These are phyloP conservation scores for Daphoenositta chrysoptera DNA, from an alignment of 2,113 vertebrate genomes.

Conservation along the genomic window DNA sequence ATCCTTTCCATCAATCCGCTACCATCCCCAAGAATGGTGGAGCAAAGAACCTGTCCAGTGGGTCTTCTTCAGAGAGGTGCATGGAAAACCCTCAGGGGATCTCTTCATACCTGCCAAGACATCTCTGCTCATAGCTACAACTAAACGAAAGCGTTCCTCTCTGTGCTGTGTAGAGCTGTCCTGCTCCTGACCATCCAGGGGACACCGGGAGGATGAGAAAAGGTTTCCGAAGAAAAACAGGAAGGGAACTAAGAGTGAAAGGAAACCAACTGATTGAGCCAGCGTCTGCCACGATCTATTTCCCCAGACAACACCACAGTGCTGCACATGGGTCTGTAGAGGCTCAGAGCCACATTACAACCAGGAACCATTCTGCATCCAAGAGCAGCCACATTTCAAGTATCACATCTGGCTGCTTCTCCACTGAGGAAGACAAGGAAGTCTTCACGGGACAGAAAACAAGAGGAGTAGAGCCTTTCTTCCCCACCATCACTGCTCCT, in stretches of 20 bases:
- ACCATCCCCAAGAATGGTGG: rapidly evolving
- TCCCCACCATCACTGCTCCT: rapidly evolving
- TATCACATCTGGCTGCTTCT: not conserved
- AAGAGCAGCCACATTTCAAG: not conserved
- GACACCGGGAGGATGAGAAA: not conserved
- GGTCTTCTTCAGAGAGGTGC: not conserved
- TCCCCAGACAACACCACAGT: not conserved
- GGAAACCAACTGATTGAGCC: not conserved
- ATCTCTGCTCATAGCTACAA: rapidly evolving
- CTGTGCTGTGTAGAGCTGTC: not conserved
- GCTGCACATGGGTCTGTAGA: not conserved
- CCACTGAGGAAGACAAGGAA: not conserved
- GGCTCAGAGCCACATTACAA: not conserved
- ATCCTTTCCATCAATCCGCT: not conserved
- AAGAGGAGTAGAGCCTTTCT: not conserved
- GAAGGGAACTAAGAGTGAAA: not conserved
- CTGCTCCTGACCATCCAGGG: not conserved
- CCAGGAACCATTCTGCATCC: not conserved
- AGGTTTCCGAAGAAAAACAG: not conserved
- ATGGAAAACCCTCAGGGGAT: not conserved
- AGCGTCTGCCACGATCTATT: not conserved
- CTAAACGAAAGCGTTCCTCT: not conserved
- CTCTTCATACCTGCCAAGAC: not conserved
- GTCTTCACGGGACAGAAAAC: not conserved
- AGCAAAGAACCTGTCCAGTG: not conserved